Conservation (phyloP, 2,888 invertebrate species). For the Eupelmus urozonus region DNA sequence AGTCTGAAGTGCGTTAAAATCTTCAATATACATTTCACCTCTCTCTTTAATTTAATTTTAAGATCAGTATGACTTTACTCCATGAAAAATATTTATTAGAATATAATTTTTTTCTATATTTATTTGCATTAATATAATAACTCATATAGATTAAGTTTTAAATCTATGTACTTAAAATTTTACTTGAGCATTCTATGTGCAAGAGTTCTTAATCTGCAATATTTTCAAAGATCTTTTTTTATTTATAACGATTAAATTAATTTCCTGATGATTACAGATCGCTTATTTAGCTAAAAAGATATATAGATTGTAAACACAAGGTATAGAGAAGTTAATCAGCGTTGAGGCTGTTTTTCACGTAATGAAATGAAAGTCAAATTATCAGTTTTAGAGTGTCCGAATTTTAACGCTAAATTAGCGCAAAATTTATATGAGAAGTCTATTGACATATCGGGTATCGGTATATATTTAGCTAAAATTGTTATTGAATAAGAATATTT, state of each 20-base stretch:
- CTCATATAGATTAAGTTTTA: conserved; percentile 2
- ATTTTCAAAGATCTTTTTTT: conserved; percentile 20
- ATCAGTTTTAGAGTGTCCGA: conserved; percentile 39
- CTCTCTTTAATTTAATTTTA: conserved; percentile 5
- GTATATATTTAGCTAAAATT: conserved; percentile 46
- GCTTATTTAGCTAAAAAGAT: conserved; percentile 27
- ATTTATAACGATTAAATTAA: conserved; percentile 1
- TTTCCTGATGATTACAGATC: conserved; percentile 17
- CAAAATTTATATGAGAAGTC: conserved; percentile 42
- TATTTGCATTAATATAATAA: conserved; percentile 25
- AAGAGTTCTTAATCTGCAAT: conserved; percentile 29
- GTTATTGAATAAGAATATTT: conserved; percentile 34
- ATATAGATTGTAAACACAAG: conserved; percentile 58
- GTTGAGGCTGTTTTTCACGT: conserved; percentile 38
- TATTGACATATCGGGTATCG: conserved; percentile 44
- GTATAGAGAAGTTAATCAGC: conserved; percentile 58
- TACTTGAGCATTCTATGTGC: neutral
- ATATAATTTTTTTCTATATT: conserved; percentile 40
- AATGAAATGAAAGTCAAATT: conserved; percentile 52
- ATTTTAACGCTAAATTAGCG: conserved; percentile 36
- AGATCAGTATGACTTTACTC: conserved; percentile 19
- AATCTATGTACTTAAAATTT: conserved; percentile 2
- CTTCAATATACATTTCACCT: conserved; percentile 55
- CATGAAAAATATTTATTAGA: conserved; percentile 23
- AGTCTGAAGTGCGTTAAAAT: conserved; percentile 50